A percentile compares a stretch with the other conserved stretches of the same genome.
Evolutionary conservation across 1,140 invertebrate species (phyloP).

Genomic region (Helicoverpa armigera): DNA sequence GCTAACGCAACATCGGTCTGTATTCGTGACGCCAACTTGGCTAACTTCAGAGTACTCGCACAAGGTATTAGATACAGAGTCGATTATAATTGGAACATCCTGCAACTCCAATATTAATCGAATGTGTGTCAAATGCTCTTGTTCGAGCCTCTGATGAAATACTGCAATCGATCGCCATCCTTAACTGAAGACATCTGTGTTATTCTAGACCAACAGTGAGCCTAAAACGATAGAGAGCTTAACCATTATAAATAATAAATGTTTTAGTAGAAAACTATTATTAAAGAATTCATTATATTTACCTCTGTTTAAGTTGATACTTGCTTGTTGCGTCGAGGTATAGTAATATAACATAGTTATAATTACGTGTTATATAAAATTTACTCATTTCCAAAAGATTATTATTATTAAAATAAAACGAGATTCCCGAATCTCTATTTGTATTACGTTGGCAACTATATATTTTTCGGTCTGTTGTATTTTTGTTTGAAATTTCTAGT

Average conservation of each 20-base stretch:
- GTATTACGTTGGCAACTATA: conserved; percentile 59
- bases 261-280: conserved; percentile 82
- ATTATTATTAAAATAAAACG: conserved; percentile 49
- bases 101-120: conserved; percentile 52
- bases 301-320: conserved; percentile 82
- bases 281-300: conserved; percentile 80
- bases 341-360: conserved; percentile 72
- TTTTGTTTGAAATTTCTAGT: conserved; percentile 77
- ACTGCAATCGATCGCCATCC: conserved; percentile 17
- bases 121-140: conserved; percentile 6
- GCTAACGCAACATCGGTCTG: conserved; percentile 25
- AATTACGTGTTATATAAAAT: conserved; percentile 73
- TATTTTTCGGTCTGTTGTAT: conserved; percentile 65
- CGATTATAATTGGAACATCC: conserved; percentile 53
- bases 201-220: conserved; percentile 73
- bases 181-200: conserved; percentile 65
- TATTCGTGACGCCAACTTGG: neutral
- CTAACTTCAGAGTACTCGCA: neutral
- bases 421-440: conserved; percentile 68
- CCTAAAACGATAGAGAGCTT: conserved; percentile 85
- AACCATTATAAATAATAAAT: conserved; percentile 79
- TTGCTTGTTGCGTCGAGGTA: conserved; percentile 80
- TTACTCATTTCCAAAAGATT: conserved; percentile 70
- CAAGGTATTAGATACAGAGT: conserved; percentile 8
- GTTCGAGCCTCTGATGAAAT: neutral